Conservation (phyloP, 2,888 invertebrate species). For the Blomia tropicalis region DNA sequence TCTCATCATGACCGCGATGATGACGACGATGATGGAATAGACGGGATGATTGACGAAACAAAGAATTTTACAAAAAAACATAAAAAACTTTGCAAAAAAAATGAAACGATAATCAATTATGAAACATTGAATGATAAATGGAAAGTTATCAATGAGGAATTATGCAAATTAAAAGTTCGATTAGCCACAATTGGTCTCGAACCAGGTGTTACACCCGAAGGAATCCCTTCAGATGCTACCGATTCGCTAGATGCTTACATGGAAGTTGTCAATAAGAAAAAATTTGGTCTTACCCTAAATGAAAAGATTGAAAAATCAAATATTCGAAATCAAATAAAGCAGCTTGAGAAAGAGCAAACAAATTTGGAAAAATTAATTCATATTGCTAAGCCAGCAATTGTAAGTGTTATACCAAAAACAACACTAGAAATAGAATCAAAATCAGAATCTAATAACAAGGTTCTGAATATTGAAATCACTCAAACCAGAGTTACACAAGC, state of each 20-base stretch:
- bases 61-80: constrained; percentile 3
- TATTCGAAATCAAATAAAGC: constrained; percentile 12
- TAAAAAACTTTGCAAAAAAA: too few relatives aligned
- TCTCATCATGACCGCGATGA: constrained; percentile 13
- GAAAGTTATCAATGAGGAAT: constrained; percentile 20
- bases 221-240: neutral
- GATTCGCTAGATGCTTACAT: constrained; percentile 24
- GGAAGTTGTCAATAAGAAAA: constrained; percentile 10
- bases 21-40: constrained; percentile 19
- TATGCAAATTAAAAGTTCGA: constrained; percentile 16
- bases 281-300: constrained; percentile 18
- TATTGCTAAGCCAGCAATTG: constrained; percentile 21
- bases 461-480: neutral
- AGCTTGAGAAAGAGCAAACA: constrained; percentile 21
- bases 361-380: constrained; percentile 23
- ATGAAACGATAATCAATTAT: constrained; percentile 5
- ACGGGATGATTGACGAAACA: constrained; percentile 19
- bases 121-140: constrained; percentile 23
- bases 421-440: neutral
- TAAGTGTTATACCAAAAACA: neutral
- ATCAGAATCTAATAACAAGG: neutral
- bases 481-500: too few relatives aligned
- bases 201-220: neutral
- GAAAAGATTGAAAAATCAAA: constrained; percentile 26
- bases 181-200: constrained; percentile 4